Percentiles rank a stretch among this genome's conserved stretches.
Evolutionary conservation across 2,113 vertebrate species (phyloP).

Genomic region (Charadrius vociferus): DNA sequence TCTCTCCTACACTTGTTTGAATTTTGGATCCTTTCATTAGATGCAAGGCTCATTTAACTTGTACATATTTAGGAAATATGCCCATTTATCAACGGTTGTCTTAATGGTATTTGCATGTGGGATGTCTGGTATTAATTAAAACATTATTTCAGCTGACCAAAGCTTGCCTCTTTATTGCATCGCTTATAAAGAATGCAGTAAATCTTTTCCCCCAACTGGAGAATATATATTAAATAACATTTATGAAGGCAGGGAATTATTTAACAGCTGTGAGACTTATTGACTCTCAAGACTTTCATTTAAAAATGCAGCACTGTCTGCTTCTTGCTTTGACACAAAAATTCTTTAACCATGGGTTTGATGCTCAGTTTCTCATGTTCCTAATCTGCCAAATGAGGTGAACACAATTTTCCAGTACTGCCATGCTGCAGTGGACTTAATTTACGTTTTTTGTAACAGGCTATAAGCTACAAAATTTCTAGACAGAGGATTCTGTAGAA

Average conservation of each 20-base stretch:
- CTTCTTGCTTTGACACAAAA: background rate
- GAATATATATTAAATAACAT: background rate
- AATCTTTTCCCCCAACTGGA: background rate
- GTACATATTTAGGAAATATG: slow-evolving; percentile 5
- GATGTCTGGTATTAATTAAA: slow-evolving; percentile 46
- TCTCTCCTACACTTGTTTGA: slow-evolving; percentile 28
- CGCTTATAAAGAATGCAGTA: slow-evolving; percentile 8
- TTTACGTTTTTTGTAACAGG: background rate
- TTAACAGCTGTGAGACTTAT: background rate
- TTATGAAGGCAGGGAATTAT: slow-evolving; percentile 35
- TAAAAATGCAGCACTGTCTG: background rate
- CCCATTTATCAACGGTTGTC: slow-evolving; percentile 48
- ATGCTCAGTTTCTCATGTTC: background rate
- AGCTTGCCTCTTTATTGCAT: slow-evolving; percentile 10
- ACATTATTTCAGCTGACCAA: slow-evolving; percentile 52
- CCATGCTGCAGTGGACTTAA: background rate
- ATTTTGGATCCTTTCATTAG: slow-evolving; percentile 40
- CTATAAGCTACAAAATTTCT: background rate
- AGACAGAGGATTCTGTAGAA: background rate
- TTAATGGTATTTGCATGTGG: slow-evolving; percentile 32
- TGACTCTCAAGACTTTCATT: background rate
- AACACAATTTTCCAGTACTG: background rate
- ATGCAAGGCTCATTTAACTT: slow-evolving; percentile 38
- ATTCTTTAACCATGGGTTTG: background rate
- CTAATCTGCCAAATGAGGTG: background rate